Base-by-base conservation (phyloP, 2,888 invertebrate genomes). In the Suillia variegata region DNA sequence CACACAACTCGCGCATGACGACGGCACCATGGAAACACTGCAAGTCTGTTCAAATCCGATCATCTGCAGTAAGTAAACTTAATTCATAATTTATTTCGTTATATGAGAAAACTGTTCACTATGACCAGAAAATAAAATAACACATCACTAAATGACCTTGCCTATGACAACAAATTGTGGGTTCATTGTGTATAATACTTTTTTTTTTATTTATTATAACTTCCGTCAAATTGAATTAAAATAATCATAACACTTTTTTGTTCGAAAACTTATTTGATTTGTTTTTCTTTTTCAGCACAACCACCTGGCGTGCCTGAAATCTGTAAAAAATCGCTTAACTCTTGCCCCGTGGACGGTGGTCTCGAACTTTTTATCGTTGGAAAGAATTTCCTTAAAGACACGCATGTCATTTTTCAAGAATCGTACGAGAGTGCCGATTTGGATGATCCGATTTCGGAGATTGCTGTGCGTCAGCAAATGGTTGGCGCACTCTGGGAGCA, bases 251-350 rank as follows among this genome's bases (percentile, higher is more conserved):
- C 5, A 26, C 10, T 5, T 26, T 26, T 26, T 26, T 26, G 26
- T 26, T 5, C 26, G 5, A 5, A 26, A 26, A 5, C 26, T 20
- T 45, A 3, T 13, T 18, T 18, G 17, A 3, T 18, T 4, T 13
- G 17, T 8, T 45, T 5, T 20, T 17, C 4, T 18, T 18, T 45
- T 79, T 1, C 79, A 94, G 94, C 94, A 33, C 95, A 95, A 84
- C 94, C 94, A 13, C 94, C 94, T 2, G 95, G 95, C 58, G 89
- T 94, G 54, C 95, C 95, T 13, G 95, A 95, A 84, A 94, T 95
- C 64, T 92, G 92, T 76, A 93, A 94, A 79, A 94, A 94, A 80
- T 95, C 94, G 0, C 80, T 94, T 10, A 88, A 89, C 22, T 89
- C 92, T 21, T 90, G 91, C 76, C 89, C 91, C 6, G 91, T 89